Percentiles rank a stretch among this genome's conserved stretches.
These are phyloP conservation scores for Triplophysa rosa DNA, from an alignment of 2,113 vertebrate genomes.

Conservation along the genomic window DNA sequence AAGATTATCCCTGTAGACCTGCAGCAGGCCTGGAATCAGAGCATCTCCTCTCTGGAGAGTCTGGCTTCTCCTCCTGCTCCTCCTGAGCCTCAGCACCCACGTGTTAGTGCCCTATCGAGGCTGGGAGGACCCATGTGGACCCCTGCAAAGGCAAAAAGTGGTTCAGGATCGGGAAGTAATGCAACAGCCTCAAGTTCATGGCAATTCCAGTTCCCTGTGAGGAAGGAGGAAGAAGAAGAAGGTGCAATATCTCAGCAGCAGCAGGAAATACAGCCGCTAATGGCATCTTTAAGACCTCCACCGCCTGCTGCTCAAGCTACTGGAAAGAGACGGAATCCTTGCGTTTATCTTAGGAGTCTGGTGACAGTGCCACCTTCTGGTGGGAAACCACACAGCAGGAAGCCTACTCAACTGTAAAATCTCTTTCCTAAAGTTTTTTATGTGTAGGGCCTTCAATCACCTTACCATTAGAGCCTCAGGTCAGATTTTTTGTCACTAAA, in stretches of 20 bases:
- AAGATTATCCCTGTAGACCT: conserved; percentile 96
- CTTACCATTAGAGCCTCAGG: neutral
- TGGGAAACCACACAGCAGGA: conserved; percentile 61
- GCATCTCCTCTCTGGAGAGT: conserved; percentile 94
- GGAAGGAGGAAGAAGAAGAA: conserved; percentile 72
- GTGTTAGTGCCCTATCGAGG: conserved; percentile 70
- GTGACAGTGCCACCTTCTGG: conserved; percentile 66
- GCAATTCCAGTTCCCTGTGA: conserved; percentile 78
- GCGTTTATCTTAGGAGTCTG: conserved; percentile 77
- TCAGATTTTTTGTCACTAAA: conserved; percentile 19
- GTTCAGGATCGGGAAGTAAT: neutral
- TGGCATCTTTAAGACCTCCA: conserved; percentile 73
- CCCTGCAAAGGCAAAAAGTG: conserved; percentile 48
- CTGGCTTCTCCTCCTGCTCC: conserved; percentile 83
- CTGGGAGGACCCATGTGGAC: conserved; percentile 60
- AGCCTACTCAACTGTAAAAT: conserved; percentile 73
- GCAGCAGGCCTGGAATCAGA: conserved; percentile 94
- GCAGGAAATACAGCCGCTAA: conserved; percentile 86
- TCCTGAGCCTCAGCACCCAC: conserved; percentile 67
- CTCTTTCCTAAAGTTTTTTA: neutral
- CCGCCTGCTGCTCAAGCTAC: conserved; percentile 57
- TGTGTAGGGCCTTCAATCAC: neutral
- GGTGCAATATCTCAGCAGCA: conserved; percentile 64
- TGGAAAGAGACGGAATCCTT: conserved; percentile 74
- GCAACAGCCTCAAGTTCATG: conserved; percentile 61